Conservation (phyloP, 2,888 invertebrate species). For the Brenthis hecate region DNA sequence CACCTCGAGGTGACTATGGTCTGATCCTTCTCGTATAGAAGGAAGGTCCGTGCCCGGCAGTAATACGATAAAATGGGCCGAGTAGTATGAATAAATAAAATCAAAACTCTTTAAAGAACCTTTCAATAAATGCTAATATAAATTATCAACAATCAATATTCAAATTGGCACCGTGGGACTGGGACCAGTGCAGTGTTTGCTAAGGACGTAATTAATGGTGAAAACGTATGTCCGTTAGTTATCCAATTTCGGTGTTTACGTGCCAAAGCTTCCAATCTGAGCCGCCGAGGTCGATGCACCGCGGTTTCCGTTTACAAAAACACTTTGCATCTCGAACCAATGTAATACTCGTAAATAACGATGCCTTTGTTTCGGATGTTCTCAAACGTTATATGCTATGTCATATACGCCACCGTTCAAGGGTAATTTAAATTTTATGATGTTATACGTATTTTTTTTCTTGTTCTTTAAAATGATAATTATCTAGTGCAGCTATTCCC, state of each 20-base stretch:
- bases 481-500: no score
- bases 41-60: no score
- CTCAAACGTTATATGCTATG: constrained; percentile 5
- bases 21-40: no score
- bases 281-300: constrained; percentile 34
- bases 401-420: background rate
- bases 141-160: background rate
- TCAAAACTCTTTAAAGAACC: no score
- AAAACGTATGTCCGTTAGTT: constrained; percentile 18
- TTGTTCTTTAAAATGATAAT: no score
- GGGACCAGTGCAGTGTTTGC: background rate
- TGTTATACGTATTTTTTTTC: background rate
- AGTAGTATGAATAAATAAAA: no score
- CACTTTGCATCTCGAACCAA: constrained; percentile 26
- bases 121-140: no score
- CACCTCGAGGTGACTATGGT: no score
- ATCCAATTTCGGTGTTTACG: constrained; percentile 33
- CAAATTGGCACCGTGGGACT: constrained; percentile 7
- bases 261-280: constrained; percentile 33
- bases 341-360: constrained; percentile 23
- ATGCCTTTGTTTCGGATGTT: constrained; percentile 27
- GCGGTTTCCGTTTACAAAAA: constrained; percentile 33
- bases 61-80: no score
- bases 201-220: constrained; percentile 20
- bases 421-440: background rate